A percentile compares a stretch with the other conserved stretches of the same genome.
phyloP scores from a whole-genome alignment of 2,888 invertebrate genomes.

The Creontiades dilutus region DNA sequence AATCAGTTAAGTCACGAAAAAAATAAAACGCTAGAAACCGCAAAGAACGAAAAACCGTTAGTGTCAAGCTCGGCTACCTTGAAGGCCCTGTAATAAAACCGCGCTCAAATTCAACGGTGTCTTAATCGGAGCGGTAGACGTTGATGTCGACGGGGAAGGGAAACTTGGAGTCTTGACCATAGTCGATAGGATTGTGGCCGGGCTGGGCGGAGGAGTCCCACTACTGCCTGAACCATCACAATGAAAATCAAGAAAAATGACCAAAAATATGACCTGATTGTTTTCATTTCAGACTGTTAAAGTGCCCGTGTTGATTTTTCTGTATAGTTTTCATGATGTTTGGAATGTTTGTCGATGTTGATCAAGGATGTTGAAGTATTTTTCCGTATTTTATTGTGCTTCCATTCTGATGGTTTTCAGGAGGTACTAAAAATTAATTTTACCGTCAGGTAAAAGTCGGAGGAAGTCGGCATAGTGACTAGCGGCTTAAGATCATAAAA shows the following conservation, averaged over 20 bases:
- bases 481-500: no score
- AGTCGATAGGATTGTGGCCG: slow-evolving; percentile 76
- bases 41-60: neutral
- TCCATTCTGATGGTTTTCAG: no score
- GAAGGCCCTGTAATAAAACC: slow-evolving; percentile 79
- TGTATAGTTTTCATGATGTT: no score
- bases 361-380: no score
- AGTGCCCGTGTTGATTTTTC: no score
- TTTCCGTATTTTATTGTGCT: no score
- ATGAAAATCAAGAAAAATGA: neutral
- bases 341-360: no score
- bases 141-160: slow-evolving; percentile 71
- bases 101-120: slow-evolving; percentile 76
- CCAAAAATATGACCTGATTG: neutral
- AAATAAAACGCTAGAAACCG: neutral
- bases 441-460: no score
- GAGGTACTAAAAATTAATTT: no score
- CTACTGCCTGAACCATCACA: slow-evolving; percentile 53
- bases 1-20: neutral
- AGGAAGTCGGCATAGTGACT: no score
- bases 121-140: slow-evolving; percentile 54
- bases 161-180: slow-evolving; percentile 74
- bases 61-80: slow-evolving; percentile 78
- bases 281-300: no score
- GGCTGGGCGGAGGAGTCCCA: slow-evolving; percentile 76